These are phyloP conservation scores for Drosophila varians DNA, from an alignment of 1,140 invertebrate genomes.

Conservation along the genomic window DNA sequence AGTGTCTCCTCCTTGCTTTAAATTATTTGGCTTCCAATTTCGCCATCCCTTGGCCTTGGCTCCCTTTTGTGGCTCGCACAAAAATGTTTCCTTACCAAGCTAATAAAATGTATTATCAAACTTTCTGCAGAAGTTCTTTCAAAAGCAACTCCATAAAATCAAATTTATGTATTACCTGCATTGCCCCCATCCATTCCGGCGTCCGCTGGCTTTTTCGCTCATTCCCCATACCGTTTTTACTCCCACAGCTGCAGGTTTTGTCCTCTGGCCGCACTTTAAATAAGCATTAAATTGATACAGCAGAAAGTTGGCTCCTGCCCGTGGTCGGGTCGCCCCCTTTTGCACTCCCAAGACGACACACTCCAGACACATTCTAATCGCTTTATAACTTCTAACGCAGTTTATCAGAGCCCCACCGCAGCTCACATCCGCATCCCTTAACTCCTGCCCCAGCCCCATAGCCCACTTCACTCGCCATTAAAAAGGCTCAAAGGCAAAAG, in stretches of 20 bases:
- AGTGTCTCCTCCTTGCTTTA: background rate
- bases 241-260: constrained; percentile 21
- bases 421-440: constrained; percentile 20
- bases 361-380: constrained; percentile 69
- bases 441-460: background rate
- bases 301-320: constrained; percentile 37
- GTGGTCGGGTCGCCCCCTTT: background rate
- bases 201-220: background rate
- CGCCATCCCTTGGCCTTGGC: background rate
- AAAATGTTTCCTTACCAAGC: constrained; percentile 21
- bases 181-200: constrained; percentile 5
- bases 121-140: constrained; percentile 54
- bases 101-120: constrained; percentile 64
- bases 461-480: constrained; percentile 13
- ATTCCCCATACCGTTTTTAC: constrained; percentile 40
- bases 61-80: background rate
- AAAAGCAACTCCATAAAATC: constrained; percentile 60
- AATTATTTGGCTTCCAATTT: background rate
- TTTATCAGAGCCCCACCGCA: constrained; percentile 58
- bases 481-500: constrained; percentile 56
- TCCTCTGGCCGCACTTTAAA: constrained; percentile 56
- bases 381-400: constrained; percentile 80
- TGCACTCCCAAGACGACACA: constrained; percentile 16
- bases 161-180: constrained; percentile 76
- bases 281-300: constrained; percentile 76